Conservation (phyloP, 1,140 invertebrate genomes). For the Drosophila sp. region DNA sequence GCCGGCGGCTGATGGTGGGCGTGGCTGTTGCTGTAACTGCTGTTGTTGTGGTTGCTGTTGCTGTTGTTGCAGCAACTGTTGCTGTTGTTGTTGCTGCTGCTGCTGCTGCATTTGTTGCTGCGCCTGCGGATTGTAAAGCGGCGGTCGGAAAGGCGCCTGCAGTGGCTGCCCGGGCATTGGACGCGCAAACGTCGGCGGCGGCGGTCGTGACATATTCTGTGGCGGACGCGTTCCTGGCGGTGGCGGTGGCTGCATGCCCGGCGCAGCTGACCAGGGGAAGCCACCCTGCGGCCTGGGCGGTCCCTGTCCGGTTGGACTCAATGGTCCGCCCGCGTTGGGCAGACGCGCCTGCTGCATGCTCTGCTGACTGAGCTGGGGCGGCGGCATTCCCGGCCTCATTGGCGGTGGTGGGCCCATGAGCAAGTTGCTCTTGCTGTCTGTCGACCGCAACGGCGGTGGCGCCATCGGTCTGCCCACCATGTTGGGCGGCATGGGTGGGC, state of each 20-base stretch:
- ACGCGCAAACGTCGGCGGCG: conserved; percentile 65
- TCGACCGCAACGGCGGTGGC: conserved; percentile 73
- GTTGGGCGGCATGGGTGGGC: conserved; percentile 71
- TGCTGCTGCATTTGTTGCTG: conserved; percentile 87
- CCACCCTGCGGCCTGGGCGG: conserved; percentile 69
- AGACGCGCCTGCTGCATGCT: conserved; percentile 64
- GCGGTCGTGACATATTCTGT: conserved; percentile 68
- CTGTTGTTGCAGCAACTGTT: conserved; percentile 35
- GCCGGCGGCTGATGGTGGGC: conserved; percentile 61
- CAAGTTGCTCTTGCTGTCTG: conserved; percentile 80
- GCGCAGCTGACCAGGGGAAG: conserved; percentile 74
- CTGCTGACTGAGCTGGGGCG: conserved; percentile 50
- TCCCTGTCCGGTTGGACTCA: conserved; percentile 75
- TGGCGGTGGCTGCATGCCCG: conserved; percentile 52
- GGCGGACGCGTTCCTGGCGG: conserved; percentile 63
- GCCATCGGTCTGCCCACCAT: conserved; percentile 64
- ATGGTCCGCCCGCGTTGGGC: conserved; percentile 60
- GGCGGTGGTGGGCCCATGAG: conserved; percentile 69
- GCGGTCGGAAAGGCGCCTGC: conserved; percentile 64
- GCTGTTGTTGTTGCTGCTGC: conserved; percentile 49
- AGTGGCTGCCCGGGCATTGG: conserved; percentile 68
- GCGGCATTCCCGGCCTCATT: conserved; percentile 74
- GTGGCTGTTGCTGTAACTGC: conserved; percentile 53
- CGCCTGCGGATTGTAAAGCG: conserved; percentile 88
- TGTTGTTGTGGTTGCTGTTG: conserved; percentile 38